Base-by-base conservation (phyloP, 2,797 vertebrate species). In the Rousettus madagascariensis region DNA sequence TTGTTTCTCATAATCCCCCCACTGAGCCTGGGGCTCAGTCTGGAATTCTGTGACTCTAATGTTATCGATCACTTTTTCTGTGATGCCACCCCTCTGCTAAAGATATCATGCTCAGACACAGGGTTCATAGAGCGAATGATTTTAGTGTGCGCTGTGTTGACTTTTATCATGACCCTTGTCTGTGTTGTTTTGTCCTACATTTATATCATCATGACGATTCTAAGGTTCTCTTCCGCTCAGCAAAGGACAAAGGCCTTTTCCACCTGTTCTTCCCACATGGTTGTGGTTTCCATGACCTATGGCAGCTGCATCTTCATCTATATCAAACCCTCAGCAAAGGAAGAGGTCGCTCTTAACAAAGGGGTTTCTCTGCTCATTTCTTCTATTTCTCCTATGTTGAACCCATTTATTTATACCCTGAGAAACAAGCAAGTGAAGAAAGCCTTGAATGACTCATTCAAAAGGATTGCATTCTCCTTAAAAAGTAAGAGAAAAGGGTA, bases 401-500 rank as follows among this genome's bases (percentile, higher is more conserved):
- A 96, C 3, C 79, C 79, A 11, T 93, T 97, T 69, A 93, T 95
- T 75, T 96, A 95, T 77, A 95, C 71, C 20, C 55, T 93, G 30
- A 78, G 87, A 33, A 97, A 96, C 30, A 93, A 82, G 36, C 86
- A 97, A 84, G 83, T 96, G 22, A 80, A 87, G 24, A 30, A 65
- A 30, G 86, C 86, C 49, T 22, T 78, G 2, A 51, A 30, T 16
- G 74, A 95, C 66, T 36, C 24, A 17, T 3, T 69, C 28, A 79
- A 59, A 78, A 80, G 9, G 68, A 43, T 43, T 38, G 6, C 26
- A 12, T 16, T 9, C 7, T 15, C 78, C 3, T 46, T n/a, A n/a
- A 91, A 41, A 68, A 85, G 53, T 86, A 74, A 49, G 15, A 49
- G 49, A 49, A 49, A 49, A 49, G 49, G 16, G 49, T 16, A 49